Conservation (phyloP, 2,888 invertebrate genomes). For the Drosophila picticornis region DNA sequence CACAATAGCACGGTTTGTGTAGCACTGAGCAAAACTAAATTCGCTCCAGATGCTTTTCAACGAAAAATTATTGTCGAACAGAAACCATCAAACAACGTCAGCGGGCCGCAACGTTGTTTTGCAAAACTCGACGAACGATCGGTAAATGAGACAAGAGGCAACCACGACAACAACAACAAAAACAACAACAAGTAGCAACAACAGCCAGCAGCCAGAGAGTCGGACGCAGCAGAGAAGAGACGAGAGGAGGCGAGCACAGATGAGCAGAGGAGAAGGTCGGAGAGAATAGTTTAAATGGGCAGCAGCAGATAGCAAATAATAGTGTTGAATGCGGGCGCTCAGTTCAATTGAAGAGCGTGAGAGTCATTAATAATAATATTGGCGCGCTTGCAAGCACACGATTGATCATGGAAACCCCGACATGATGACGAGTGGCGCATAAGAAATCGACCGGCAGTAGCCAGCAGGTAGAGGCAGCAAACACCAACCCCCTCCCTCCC, state of each 20-base stretch:
- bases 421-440: constrained; percentile 53
- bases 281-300: constrained; percentile 1
- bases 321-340: constrained; percentile 46
- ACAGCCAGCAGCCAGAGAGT: background rate
- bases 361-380: constrained; percentile 70
- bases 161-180: background rate
- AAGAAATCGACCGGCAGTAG: constrained; percentile 53
- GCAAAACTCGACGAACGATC: constrained; percentile 71
- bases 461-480: constrained; percentile 8
- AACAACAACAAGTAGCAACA: too few species aligned
- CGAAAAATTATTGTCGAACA: constrained; percentile 50
- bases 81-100: constrained; percentile 29
- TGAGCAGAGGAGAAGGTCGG: background rate
- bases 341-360: constrained; percentile 76
- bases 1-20: constrained; percentile 62
- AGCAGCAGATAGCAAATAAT: constrained; percentile 11
- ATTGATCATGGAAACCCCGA: constrained; percentile 45
- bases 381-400: constrained; percentile 54
- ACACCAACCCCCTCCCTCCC: background rate
- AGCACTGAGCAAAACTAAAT: constrained; percentile 69
- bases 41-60: constrained; percentile 73
- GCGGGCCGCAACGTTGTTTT: constrained; percentile 54
- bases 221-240: background rate
- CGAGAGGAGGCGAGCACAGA: background rate
- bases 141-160: constrained; percentile 48